phyloP scores from a whole-genome alignment of 2,797 vertebrate genomes.

The Karalla daura region DNA sequence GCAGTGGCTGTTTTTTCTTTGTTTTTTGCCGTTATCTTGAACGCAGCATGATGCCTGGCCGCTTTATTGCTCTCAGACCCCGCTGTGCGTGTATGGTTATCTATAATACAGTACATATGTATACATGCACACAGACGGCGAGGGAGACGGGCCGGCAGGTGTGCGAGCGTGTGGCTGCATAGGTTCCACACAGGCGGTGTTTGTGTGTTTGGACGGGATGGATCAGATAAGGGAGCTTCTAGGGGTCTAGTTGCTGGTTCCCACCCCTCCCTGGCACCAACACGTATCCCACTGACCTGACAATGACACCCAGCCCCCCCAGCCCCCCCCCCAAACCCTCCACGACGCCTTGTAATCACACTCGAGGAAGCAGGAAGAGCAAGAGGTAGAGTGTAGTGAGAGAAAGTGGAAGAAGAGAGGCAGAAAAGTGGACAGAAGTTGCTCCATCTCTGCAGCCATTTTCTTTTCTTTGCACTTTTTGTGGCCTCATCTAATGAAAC shows the following conservation, averaged over 20 bases:
- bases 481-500: no score
- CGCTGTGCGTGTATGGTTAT: slow-evolving; percentile 7
- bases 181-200: no score
- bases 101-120: background rate
- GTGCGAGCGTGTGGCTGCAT: background rate
- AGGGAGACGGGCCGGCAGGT: slow-evolving; percentile 11
- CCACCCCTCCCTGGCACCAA: slow-evolving; percentile 43
- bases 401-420: background rate
- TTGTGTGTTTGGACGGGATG: background rate
- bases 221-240: slow-evolving; percentile 60
- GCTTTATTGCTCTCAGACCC: slow-evolving; percentile 31
- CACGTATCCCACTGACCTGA: slow-evolving; percentile 59
- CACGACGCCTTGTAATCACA: slow-evolving; percentile 3
- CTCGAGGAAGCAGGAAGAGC: slow-evolving; percentile 4
- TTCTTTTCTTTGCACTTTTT: no score
- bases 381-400: background rate
- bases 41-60: slow-evolving; percentile 33
- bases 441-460: no score
- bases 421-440: background rate
- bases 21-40: slow-evolving; percentile 58
- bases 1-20: slow-evolving; percentile 18
- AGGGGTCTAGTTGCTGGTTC: slow-evolving; percentile 7
- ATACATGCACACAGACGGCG: background rate
- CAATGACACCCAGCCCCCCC: slow-evolving; percentile 50
- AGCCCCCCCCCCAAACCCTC: no score